Conservation (phyloP, 2,113 vertebrate species). For the Carettochelys insculpta region DNA sequence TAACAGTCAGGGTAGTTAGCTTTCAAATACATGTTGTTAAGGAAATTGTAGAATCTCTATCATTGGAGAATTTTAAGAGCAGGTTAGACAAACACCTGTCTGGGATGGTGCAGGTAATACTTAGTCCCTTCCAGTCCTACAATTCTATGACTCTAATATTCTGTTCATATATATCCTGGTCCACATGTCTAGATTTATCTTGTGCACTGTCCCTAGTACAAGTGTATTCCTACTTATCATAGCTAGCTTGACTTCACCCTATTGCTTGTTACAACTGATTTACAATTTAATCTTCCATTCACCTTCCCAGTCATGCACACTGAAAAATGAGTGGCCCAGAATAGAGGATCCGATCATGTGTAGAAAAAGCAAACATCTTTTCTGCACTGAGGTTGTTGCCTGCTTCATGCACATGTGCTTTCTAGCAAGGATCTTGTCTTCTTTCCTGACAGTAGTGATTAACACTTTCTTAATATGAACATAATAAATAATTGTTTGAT, state of each 20-base stretch:
- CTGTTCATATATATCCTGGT: background rate
- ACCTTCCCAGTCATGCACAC: background rate
- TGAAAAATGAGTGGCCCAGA: background rate
- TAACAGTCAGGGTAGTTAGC: too few relatives aligned
- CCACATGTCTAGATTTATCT: background rate
- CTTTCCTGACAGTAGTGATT: background rate
- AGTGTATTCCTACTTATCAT: background rate
- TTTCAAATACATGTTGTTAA: too few relatives aligned
- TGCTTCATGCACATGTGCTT: accelerated
- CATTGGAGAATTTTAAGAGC: too few relatives aligned
- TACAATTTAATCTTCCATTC: background rate
- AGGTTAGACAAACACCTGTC: too few relatives aligned
- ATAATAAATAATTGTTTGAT: background rate
- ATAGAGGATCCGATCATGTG: background rate
- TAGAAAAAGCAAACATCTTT: background rate
- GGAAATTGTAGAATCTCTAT: too few relatives aligned
- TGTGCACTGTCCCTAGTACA: background rate
- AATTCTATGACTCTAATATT: background rate
- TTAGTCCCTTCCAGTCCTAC: too few relatives aligned
- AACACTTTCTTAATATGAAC: background rate
- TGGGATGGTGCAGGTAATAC: too few relatives aligned
- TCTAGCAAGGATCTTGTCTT: background rate
- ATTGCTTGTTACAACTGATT: background rate
- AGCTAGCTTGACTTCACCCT: background rate
- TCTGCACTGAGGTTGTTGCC: accelerated